Base-by-base conservation (phyloP, 2,797 vertebrate genomes). In the Numenius phaeopus region DNA sequence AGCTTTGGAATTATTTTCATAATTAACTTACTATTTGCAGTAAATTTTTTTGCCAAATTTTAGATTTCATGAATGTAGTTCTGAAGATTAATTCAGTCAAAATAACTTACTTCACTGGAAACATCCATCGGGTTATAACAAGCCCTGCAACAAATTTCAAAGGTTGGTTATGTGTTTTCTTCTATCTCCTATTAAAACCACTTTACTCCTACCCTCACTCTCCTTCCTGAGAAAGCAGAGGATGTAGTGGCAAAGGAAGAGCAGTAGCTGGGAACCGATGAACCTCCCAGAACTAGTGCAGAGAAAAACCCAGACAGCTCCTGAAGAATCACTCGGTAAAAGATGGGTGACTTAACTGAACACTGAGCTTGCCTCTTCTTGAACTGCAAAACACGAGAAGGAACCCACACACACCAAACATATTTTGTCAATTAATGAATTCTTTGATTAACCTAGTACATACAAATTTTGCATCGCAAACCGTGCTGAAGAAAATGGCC, bases 341-440 rank as follows among this genome's bases (percentile, higher is more conserved):
- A 75, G 13, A 11, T 6, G 2, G 4, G 4, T 21, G 49, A 3
- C 13, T 44, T 72, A 30, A 23, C 8, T 16, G 52, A 67, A 40
- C 11, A 6, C 29, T 67, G 55, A 67, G 30, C 14, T 59, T 50
- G 13, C 19, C 14, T 70, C 29, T 85, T 23, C 17, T 70, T 70
- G 39, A 14, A 69, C 23, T 19, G 18, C 42, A 19, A 83, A 79
- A 54, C 5, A 23, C 5, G 14, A 26, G 24, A 64, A 67, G 39
- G 10, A 61, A 17, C 2, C 1, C 5, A 4, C 8, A 10, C 6
- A 14, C 7, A 21, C 30, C 8, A 4, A 44, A 34, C 37, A 1
- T 18, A 2, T 21, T 69, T 61, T 64, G 46, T 49, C 7, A 23
- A 66, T 50, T 89, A 39, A 61, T 50, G 65, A 87, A 58, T 29